These are phyloP conservation scores for Eremophila alpestris DNA, from an alignment of 2,797 vertebrate species.

Conservation along the genomic window DNA sequence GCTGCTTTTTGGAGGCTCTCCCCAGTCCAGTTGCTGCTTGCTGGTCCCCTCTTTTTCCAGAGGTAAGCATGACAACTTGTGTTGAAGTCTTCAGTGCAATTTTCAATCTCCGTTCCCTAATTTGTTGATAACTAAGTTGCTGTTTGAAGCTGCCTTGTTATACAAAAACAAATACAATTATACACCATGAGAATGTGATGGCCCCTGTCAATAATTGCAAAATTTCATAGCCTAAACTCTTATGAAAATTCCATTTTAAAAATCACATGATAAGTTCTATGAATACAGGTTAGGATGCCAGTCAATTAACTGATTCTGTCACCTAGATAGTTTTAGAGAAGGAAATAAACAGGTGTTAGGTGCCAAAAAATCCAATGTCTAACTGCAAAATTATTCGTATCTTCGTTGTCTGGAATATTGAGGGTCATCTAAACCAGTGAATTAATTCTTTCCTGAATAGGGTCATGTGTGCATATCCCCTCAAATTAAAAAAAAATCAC, in stretches of 20 bases:
- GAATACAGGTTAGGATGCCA: background rate
- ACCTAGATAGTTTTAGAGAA: background rate
- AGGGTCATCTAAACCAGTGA: background rate
- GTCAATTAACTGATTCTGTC: background rate
- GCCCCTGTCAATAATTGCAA: background rate
- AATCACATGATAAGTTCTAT: background rate
- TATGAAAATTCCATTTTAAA: background rate
- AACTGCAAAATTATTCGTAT: background rate
- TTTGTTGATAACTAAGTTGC: background rate
- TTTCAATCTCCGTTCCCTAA: background rate
- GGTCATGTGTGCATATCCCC: accelerated
- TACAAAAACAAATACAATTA: background rate
- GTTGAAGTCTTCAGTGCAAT: background rate
- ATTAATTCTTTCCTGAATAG: background rate
- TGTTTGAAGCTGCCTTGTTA: background rate
- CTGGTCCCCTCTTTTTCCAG: background rate
- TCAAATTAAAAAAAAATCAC: background rate
- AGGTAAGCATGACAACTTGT: background rate
- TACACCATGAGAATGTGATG: background rate
- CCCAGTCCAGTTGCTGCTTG: background rate
- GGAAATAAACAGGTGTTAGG: background rate
- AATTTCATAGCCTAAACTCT: background rate
- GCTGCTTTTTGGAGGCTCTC: background rate
- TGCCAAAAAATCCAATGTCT: background rate
- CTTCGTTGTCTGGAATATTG: background rate